Conservation (phyloP, 2,113 vertebrate genomes). For the Prolemur simus region DNA sequence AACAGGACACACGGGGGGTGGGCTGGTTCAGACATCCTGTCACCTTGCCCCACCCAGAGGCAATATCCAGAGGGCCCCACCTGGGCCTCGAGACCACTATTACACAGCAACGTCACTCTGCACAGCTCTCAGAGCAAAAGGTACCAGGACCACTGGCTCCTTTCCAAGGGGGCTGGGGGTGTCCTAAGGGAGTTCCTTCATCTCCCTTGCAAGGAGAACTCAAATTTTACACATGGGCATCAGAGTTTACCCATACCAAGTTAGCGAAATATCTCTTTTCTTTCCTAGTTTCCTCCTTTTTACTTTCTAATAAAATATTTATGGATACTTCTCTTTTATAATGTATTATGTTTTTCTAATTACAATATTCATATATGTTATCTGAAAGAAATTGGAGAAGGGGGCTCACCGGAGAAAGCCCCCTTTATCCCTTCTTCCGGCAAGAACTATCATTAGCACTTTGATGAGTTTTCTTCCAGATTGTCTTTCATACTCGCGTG, state of each 20-base stretch:
- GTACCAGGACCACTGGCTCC: background rate
- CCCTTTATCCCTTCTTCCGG: background rate
- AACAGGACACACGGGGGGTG: rapidly evolving
- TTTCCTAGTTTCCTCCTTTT: background rate
- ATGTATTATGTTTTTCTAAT: background rate
- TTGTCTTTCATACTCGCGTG: background rate
- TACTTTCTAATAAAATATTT: background rate
- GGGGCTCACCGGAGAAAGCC: background rate
- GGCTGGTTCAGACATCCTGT: background rate
- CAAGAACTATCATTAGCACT: background rate
- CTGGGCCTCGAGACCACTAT: background rate
- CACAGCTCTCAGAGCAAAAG: background rate
- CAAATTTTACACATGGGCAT: background rate
- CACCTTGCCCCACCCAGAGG: background rate
- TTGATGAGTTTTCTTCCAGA: background rate
- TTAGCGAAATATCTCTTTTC: background rate
- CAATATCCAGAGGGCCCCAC: background rate
- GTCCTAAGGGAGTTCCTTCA: background rate
- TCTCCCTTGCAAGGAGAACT: background rate
- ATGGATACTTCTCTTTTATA: background rate
- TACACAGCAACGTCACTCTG: background rate
- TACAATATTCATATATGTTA: background rate
- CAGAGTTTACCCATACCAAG: background rate
- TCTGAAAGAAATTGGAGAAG: background rate
- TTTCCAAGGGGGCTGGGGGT: background rate